Evolutionary conservation across 1,140 invertebrate species (phyloP).

Genomic region (Neuroterus valhalla): DNA sequence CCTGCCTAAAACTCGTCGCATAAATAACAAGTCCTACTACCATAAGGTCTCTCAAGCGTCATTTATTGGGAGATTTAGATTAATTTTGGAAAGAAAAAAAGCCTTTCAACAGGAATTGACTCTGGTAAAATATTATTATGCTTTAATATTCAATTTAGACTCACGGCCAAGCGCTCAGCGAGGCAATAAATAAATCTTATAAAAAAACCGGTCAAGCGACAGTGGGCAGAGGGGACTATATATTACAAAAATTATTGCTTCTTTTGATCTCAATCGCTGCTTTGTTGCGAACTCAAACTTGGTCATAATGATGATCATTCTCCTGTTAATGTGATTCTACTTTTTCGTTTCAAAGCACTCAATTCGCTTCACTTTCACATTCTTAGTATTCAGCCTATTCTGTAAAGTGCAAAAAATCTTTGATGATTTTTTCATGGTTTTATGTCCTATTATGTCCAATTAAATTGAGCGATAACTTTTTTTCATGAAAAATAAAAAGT

Average conservation of each 20-base stretch:
- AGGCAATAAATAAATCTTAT: constrained; percentile 30
- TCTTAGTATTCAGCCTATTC: no score
- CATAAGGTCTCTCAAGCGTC: constrained; percentile 9
- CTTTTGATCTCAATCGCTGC: constrained; percentile 22
- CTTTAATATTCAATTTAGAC: constrained; percentile 31
- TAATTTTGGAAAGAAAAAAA: constrained; percentile 22
- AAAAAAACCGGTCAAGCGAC: constrained; percentile 25
- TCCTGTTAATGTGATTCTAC: neutral
- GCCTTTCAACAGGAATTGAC: constrained; percentile 23
- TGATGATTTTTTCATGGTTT: no score
- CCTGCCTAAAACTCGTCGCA: neutral
- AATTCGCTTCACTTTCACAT: neutral
- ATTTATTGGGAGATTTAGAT: constrained; percentile 28
- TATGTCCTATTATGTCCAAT: no score
- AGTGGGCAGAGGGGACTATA: neutral
- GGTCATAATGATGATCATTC: neutral
- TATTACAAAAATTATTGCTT: constrained; percentile 23
- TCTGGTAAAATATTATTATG: constrained; percentile 24
- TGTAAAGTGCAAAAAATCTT: no score
- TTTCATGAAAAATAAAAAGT: no score
- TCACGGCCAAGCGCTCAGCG: constrained; percentile 10
- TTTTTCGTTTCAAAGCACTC: neutral
- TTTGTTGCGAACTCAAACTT: constrained; percentile 6
- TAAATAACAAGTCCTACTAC: neutral
- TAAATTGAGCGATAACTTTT: no score